Evolutionary conservation across 2,113 vertebrate species (phyloP), one percentile per base, ranked within the genome.

Genomic region (Centropus bengalensis): DNA sequence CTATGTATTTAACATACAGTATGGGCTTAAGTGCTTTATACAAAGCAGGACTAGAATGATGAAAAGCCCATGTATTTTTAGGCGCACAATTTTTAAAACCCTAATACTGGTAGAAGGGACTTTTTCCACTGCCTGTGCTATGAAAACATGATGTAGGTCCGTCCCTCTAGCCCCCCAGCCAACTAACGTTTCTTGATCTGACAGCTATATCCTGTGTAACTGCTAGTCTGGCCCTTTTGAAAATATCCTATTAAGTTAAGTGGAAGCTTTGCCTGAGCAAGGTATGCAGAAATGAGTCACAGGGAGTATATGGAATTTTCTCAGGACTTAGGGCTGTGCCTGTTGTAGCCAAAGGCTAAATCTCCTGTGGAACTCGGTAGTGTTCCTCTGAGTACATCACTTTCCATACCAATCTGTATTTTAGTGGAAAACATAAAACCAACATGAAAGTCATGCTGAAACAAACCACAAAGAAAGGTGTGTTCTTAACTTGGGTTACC

Each of bases 271-370:
- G 85, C 93, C 85, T 91, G 73, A 84, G 96, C 94, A 96, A 95
- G 88, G 94, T 91, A 91, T 93, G 79, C 85, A 96, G 85, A 91
- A 93, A 94, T 96, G 89, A 96, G 76, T 96, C 91, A 96, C 80
- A 95, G 88, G 64, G 88, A 95, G 68, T 91, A 94, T 64, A 90
- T 54, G 91, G 91, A 97, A 93, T 94, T 97, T 96, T 96, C 93
- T 96, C 91, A 96, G 89, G 93, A 86, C 24, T 95, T 86, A 96
- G 36, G 47, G 73, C 45, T 96, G 86, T 60, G 94, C 79, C 76
- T 94, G 88, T 88, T 96, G 82, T 84, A 95, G 93, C 92, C 86
- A 86, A 86, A 88, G 91, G 93, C 94, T 86, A 96, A 94, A 94
- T 78, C 79, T 93, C 59, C 15, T 2, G 63, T 87, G 78, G 74